These are phyloP conservation scores for Colistium nudipinnis DNA, from an alignment of 2,113 vertebrate species.

Conservation along the genomic window DNA sequence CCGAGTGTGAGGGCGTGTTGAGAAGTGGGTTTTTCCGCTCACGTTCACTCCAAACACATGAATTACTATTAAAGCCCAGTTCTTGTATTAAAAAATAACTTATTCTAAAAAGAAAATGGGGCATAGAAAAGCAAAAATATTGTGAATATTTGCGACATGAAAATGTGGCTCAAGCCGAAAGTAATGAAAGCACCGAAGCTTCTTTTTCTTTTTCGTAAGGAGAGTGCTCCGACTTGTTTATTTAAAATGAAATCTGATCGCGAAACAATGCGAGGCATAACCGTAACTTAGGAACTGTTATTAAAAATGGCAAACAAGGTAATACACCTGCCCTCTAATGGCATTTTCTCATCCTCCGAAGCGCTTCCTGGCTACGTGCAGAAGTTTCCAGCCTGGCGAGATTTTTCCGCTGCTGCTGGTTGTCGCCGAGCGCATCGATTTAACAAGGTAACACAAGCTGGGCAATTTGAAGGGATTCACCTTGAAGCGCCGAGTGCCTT, in stretches of 20 bases:
- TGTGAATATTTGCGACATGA: background rate
- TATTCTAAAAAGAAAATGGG: background rate
- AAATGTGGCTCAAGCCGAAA: background rate
- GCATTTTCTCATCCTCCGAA: slow-evolving; percentile 21
- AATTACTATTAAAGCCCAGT: slow-evolving; percentile 1
- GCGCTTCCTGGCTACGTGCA: slow-evolving; percentile 16
- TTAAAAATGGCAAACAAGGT: background rate
- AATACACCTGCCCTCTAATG: background rate
- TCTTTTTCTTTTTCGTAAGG: background rate
- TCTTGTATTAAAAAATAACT: background rate
- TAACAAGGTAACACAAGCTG: slow-evolving; percentile 73
- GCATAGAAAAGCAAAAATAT: background rate
- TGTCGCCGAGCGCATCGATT: slow-evolving; percentile 72
- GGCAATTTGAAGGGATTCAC: slow-evolving; percentile 72
- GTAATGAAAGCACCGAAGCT: background rate
- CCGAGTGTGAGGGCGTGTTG: slow-evolving; percentile 5
- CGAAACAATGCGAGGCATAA: no score
- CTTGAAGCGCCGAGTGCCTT: slow-evolving; percentile 64
- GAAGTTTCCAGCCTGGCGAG: slow-evolving; percentile 39
- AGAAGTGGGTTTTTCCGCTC: slow-evolving; percentile 8
- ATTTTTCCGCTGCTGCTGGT: slow-evolving; percentile 54
- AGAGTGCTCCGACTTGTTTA: no score
- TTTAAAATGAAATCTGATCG: no score
- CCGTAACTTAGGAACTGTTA: background rate
- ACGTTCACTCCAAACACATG: slow-evolving; percentile 7